These are phyloP conservation scores for Drosophila multiciliata DNA, from an alignment of 2,888 invertebrate genomes.

Conservation along the genomic window DNA sequence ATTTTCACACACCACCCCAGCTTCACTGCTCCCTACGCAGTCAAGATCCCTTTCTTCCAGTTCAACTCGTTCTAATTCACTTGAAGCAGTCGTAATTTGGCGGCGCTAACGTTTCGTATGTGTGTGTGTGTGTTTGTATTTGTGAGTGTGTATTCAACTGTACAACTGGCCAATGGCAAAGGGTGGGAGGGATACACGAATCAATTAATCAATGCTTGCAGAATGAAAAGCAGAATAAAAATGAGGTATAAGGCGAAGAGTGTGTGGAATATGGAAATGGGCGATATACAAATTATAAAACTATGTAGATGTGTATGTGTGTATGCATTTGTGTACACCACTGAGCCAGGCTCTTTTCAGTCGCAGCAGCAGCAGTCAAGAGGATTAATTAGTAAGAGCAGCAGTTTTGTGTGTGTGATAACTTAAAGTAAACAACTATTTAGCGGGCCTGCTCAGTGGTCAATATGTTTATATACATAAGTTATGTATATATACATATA, in stretches of 20 bases:
- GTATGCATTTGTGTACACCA: constrained; percentile 35
- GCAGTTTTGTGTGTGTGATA: constrained; percentile 21
- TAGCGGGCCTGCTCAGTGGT: constrained; percentile 53
- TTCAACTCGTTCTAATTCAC: constrained; percentile 26
- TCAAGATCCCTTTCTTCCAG: neutral
- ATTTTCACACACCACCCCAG: neutral
- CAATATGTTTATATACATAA: constrained; percentile 40
- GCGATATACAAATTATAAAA: constrained; percentile 37
- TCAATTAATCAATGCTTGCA: constrained; percentile 24
- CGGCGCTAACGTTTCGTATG: constrained; percentile 22
- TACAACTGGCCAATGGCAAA: constrained; percentile 40
- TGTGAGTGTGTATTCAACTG: constrained; percentile 36
- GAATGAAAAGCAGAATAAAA: neutral
- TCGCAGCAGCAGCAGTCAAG: constrained; percentile 13
- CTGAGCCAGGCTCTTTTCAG: constrained; percentile 36
- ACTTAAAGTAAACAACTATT: constrained; percentile 36
- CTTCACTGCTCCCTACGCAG: neutral
- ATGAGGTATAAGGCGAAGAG: neutral
- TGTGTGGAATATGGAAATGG: constrained; percentile 6
- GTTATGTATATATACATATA: constrained; percentile 32
- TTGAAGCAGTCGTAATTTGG: constrained; percentile 52
- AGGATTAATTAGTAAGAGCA: constrained; percentile 18
- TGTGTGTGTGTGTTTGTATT: neutral
- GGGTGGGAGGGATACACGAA: constrained; percentile 27
- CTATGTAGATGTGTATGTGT: constrained; percentile 28